Base-by-base conservation (phyloP, 1,140 invertebrate species). In the Trissolcus basalis region DNA sequence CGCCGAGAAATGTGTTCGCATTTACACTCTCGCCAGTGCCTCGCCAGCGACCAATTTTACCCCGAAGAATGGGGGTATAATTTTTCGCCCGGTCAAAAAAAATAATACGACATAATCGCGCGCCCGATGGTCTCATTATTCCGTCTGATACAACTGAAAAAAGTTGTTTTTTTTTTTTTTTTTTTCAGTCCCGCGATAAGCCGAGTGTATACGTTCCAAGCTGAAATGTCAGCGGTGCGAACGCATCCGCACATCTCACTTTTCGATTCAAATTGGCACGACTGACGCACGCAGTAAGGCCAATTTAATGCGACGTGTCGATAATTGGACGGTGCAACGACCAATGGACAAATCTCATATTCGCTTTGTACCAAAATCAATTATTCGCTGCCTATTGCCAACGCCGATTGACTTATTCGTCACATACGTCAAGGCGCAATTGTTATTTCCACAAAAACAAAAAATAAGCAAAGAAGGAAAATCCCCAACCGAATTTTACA, bases 181-280 rank as follows among this genome's bases (percentile, higher is more conserved):
- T n/a, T n/a, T n/a, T n/a, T n/a, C n/a, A n/a, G n/a, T n/a, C n/a
- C n/a, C 44, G 61, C 43, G 44, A 54, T 48, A 45, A 60, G 70
- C 65, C 65, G 65, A 60, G 61, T 39, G 35, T 27, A 16, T 45
- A 45, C 53, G 19, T 35, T 48, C 55, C 63, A 74, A 51, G 48
- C 45, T 51, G 63, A 33, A 56, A 36, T 63, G 67, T 74, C 63
- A 61, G 68, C 59, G 53, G 32, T 10, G 16, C 10, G 49, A 48
- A 64, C 53, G 53, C 53, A 58, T 71, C 63, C 63, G 48, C 63
- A 74, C 63, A 63, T 74, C 63, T 74, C 41, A 67, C 63, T 68
- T 74, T 68, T 74, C 71, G 56, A 68, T 61, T 67, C 47, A 74
- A 67, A 74, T 74, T 74, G 63, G 44, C 33, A 60, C 56, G 51